phyloP scores from a whole-genome alignment of 1,140 invertebrate genomes.

The Conopomorpha cramerella region DNA sequence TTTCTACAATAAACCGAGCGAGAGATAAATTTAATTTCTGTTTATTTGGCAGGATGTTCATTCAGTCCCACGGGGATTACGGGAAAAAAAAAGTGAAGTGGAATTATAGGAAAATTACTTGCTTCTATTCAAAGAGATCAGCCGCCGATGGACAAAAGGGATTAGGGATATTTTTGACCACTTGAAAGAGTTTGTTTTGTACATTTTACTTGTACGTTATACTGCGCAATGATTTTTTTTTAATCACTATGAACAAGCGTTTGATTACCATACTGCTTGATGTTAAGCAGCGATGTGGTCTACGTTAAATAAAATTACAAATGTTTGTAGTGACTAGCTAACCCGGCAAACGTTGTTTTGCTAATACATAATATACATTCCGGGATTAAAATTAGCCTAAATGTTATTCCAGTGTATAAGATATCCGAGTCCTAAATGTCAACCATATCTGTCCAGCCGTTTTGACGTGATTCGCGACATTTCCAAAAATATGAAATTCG shows the following conservation, averaged over 20 bases:
- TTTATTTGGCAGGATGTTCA: constrained; percentile 43
- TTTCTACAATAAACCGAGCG: constrained; percentile 13
- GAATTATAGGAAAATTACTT: constrained; percentile 47
- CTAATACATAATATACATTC: no score
- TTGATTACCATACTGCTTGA: no score
- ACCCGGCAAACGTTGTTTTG: no score
- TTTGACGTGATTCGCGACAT: no score
- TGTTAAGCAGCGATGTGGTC: not conserved
- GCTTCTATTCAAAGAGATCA: constrained; percentile 15
- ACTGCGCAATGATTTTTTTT: not conserved
- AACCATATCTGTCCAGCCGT: no score
- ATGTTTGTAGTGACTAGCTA: no score
- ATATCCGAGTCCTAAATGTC: no score
- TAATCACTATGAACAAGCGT: not conserved
- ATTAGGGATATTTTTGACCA: not conserved
- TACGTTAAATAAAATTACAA: not conserved
- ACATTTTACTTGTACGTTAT: not conserved
- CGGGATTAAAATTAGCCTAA: no score
- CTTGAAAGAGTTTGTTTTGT: no score
- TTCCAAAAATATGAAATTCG: no score
- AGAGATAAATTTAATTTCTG: constrained; percentile 38
- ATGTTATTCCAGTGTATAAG: no score
- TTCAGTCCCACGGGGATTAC: constrained; percentile 50
- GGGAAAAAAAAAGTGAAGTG: constrained; percentile 38
- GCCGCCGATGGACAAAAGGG: constrained; percentile 12